Base-by-base conservation (phyloP, 2,888 invertebrate species). In the Lampropteryx suffumata region DNA sequence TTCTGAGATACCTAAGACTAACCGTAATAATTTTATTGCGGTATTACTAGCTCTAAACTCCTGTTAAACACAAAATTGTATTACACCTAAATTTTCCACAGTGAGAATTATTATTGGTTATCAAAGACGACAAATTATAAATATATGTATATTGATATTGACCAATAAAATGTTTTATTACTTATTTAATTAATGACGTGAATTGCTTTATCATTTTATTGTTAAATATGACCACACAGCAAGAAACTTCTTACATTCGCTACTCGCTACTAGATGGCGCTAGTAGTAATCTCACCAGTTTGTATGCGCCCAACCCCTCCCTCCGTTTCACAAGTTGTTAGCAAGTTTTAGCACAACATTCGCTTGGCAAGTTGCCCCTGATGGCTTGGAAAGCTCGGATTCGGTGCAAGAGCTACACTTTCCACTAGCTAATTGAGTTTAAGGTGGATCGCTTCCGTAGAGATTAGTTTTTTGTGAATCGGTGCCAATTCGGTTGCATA, bases 251-350 rank as follows among this genome's bases (percentile, higher is more conserved):
- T 10, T 29, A 29, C 12, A 36, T 43, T 27, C 2, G 72, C 89
- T 86, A 88, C 80, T 86, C 79, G 49, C 32, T 69, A 56, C 61
- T 49, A 87, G 89, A 83, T 87, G 88, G 81, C 84, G 68, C 35
- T 67, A 72, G 58, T 30, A 40, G 73, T 69, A 12, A 8, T 8
- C 45, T 46, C 0, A 39, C 32, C 6, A 12, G 12, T 27, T 2
- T n/a, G 0, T 21, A 11, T 27, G 27, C 17, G 27, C 34, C 39
- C 12, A 44, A 56, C 59, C 24, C 51, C 50, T 46, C 42, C 60
- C 48, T 17, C 55, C 55, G 50, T 61, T 68, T 69, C 54, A 60
- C 67, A 66, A 67, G 66, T 67, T 66, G 64, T 64, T 73, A 69
- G 64, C 53, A 69, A 71, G 67, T 74, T 73, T 70, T 63, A 68